Conservation (phyloP, 2,797 vertebrate species). For the Aselliscus stoliczkanus region DNA sequence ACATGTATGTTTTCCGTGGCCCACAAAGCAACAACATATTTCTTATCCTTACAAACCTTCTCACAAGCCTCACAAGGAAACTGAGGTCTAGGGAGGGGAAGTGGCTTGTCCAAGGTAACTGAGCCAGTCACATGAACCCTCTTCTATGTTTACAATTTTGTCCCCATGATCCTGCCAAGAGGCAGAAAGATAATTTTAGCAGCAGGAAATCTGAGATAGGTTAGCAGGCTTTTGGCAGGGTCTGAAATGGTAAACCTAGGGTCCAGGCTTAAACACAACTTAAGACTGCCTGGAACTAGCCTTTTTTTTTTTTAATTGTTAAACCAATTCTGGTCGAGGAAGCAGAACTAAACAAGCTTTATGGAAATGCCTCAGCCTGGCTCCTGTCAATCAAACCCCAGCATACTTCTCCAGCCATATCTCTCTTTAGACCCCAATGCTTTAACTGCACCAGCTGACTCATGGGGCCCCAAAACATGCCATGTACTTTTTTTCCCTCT, state of each 20-base stretch:
- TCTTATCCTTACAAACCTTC: conserved; percentile 42
- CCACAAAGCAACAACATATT: background rate
- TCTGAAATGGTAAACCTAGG: conserved; percentile 37
- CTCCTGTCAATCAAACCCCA: background rate
- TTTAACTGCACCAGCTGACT: background rate
- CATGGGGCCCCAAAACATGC: background rate
- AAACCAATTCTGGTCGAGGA: conserved; percentile 14
- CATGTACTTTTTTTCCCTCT: background rate
- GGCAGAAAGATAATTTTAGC: conserved; percentile 66
- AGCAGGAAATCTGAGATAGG: conserved; percentile 67
- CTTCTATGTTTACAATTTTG: conserved; percentile 56
- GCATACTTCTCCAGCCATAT: background rate
- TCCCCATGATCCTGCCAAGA: conserved; percentile 32
- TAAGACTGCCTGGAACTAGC: background rate
- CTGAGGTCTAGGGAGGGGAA: conserved; percentile 8
- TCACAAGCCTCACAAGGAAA: conserved; percentile 28
- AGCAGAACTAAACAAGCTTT: conserved; percentile 21
- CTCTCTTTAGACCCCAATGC: background rate
- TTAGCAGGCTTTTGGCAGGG: conserved; percentile 21
- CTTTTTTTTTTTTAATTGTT: background rate
- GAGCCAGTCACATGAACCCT: conserved; percentile 23
- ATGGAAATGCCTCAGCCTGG: background rate
- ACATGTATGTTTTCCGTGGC: background rate
- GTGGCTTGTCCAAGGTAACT: conserved; percentile 2
- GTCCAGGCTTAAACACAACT: conserved; percentile 23